Conservation (phyloP, 2,888 invertebrate genomes). For the Nesidiocoris tenuis region DNA sequence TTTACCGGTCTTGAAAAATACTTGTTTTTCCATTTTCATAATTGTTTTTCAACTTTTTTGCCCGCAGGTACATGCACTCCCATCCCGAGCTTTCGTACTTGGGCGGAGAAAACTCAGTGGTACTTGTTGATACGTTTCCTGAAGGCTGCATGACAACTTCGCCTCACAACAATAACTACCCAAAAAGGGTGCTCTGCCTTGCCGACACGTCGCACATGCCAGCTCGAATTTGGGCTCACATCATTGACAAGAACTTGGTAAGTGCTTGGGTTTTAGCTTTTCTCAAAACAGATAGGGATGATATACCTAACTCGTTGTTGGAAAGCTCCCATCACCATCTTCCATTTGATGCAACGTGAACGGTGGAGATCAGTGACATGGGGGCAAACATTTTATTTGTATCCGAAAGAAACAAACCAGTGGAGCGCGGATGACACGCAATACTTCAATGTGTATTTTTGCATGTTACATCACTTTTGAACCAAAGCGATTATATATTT, state of each 20-base stretch:
- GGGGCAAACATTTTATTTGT: too few relatives aligned
- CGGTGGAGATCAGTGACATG: too few relatives aligned
- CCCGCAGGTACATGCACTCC: constrained; percentile 54
- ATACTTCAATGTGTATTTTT: too few relatives aligned
- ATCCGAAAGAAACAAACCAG: too few relatives aligned
- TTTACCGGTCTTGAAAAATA: too few relatives aligned
- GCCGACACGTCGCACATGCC: constrained; percentile 61
- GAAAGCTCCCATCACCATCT: too few relatives aligned
- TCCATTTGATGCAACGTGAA: too few relatives aligned
- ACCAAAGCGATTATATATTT: too few relatives aligned
- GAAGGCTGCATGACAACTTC: constrained; percentile 60
- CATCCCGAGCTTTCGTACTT: constrained; percentile 59
- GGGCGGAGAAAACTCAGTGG: constrained; percentile 61
- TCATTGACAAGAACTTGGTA: constrained; percentile 52
- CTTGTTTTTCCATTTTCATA: background rate
- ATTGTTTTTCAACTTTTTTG: background rate
- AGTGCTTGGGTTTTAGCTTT: constrained; percentile 2
- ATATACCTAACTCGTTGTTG: too few relatives aligned
- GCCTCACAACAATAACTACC: constrained; percentile 59
- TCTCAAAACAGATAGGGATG: too few relatives aligned
- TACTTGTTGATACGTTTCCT: constrained; percentile 67
- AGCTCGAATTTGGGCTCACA: constrained; percentile 57
- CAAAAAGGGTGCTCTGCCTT: constrained; percentile 65
- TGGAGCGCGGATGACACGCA: too few relatives aligned
- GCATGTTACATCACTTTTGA: too few relatives aligned